A percentile compares a stretch with the other conserved stretches of the same genome.
These are phyloP conservation scores for Yoshiicerus persimilis DNA, from an alignment of 1,140 invertebrate genomes.

Conservation along the genomic window DNA sequence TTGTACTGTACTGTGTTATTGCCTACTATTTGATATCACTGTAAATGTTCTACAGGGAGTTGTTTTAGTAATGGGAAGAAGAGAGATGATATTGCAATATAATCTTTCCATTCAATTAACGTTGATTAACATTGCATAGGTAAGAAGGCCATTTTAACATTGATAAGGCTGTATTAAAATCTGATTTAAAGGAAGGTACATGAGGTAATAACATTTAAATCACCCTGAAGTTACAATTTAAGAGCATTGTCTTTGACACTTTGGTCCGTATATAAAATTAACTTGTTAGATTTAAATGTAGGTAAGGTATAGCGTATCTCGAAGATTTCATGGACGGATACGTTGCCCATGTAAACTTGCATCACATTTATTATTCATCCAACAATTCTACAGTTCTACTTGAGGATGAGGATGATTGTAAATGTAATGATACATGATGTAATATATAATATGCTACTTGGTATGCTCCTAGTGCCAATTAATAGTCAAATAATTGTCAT, in stretches of 20 bases:
- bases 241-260: background rate
- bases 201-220: background rate
- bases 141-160: background rate
- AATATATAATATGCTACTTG: too few species aligned
- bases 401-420: too few species aligned
- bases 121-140: background rate
- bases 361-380: too few species aligned
- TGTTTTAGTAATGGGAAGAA: background rate
- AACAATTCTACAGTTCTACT: too few species aligned
- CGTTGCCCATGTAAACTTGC: too few species aligned
- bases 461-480: background rate
- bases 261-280: too few species aligned
- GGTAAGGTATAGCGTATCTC: too few species aligned
- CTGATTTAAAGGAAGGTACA: background rate
- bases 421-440: background rate
- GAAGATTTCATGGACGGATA: too few species aligned
- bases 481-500: background rate
- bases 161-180: background rate
- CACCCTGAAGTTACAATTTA: background rate
- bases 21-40: background rate
- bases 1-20: too few species aligned
- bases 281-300: too few species aligned
- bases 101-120: background rate
- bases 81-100: background rate
- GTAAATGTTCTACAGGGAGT: background rate